These are phyloP conservation scores for Tetrapedia diversipes DNA, from an alignment of 2,888 invertebrate genomes.

Conservation along the genomic window DNA sequence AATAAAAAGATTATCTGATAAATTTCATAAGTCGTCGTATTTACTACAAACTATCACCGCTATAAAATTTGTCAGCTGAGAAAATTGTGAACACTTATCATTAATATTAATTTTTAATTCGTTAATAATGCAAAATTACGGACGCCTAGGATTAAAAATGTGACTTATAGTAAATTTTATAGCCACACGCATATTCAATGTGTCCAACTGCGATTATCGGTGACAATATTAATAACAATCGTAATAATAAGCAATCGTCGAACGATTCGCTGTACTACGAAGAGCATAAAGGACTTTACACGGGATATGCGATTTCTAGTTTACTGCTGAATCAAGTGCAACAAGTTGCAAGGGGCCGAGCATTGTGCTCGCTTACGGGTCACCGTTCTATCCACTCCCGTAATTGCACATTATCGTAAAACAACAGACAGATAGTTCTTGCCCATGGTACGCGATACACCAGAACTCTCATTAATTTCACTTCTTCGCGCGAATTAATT, in stretches of 20 bases:
- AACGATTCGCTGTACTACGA: conserved; percentile 27
- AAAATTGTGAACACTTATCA: no score
- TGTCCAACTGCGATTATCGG: neutral
- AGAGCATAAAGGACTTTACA: conserved; percentile 46
- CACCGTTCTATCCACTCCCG: conserved; percentile 19
- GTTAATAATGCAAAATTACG: no score
- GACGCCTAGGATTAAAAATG: no score
- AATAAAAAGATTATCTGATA: no score
- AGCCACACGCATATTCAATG: neutral
- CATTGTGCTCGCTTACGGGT: conserved; percentile 38
- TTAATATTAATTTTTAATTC: no score
- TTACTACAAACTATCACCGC: no score
- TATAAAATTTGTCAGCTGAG: no score
- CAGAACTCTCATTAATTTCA: neutral
- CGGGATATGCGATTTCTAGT: conserved; percentile 51
- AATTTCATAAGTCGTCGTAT: no score
- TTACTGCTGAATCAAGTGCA: conserved; percentile 57
- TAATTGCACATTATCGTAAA: conserved; percentile 39
- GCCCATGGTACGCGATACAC: neutral
- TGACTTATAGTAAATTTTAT: no score
- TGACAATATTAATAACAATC: neutral
- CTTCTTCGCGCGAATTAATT: neutral
- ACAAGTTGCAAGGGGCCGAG: conserved; percentile 64
- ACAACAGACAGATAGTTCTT: conserved; percentile 21
- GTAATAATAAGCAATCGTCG: conserved; percentile 12